Conservation (phyloP, 2,888 invertebrate species). For the Drosophila pseudotakahashii region DNA sequence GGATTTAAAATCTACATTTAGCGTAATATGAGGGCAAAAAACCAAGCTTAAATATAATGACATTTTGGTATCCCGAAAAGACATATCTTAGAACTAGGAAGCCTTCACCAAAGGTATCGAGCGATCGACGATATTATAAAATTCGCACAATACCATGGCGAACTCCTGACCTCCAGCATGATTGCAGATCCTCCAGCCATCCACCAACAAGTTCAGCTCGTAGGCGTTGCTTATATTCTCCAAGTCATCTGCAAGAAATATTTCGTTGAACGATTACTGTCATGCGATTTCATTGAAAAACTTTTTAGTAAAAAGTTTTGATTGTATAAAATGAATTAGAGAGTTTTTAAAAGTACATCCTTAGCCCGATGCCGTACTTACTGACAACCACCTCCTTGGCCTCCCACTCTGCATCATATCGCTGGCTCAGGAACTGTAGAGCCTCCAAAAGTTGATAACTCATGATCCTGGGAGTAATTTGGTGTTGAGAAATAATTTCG, state of each 20-base stretch:
- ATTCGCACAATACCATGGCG: background rate
- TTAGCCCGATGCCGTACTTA: conserved; percentile 16
- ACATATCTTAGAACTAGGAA: no score
- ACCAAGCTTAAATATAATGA: no score
- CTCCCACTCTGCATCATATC: conserved; percentile 61
- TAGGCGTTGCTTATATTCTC: background rate
- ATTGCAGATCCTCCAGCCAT: conserved; percentile 28
- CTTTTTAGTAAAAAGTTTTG: no score
- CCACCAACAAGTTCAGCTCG: conserved; percentile 2
- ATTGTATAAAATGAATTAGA: no score
- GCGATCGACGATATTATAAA: background rate
- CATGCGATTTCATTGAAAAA: no score
- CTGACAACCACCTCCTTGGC: conserved; percentile 62
- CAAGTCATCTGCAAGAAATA: conserved; percentile 9
- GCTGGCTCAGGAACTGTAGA: conserved; percentile 39
- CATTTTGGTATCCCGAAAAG: no score
- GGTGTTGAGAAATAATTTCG: background rate
- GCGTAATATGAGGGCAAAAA: no score
- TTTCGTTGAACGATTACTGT: no score
- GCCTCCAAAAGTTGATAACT: conserved; percentile 14
- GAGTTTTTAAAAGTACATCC: no score
- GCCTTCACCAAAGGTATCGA: background rate
- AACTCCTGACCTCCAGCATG: conserved; percentile 53
- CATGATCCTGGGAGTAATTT: conserved; percentile 7
- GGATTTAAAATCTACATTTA: no score